Evolutionary conservation across 2,888 invertebrate genomes (phyloP).

Genomic region (Apamea monoglypha): DNA sequence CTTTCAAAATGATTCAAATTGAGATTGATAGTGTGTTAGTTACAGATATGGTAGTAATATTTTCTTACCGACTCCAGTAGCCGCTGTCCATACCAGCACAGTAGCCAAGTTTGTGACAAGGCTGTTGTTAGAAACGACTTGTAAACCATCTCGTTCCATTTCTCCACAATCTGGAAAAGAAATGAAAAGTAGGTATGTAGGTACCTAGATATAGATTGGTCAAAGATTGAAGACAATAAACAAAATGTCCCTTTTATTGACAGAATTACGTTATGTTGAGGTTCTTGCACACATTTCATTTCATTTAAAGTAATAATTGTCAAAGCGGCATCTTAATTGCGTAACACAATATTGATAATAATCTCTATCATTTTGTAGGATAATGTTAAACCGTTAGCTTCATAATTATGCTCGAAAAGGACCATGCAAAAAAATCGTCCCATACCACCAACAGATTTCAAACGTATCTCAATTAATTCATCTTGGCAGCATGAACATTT

Average conservation of each 20-base stretch:
- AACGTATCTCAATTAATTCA: too few species aligned
- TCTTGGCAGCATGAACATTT: too few species aligned
- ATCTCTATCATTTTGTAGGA: too few species aligned
- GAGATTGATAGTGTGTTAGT: too few species aligned
- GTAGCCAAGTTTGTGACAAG: conserved; percentile 80
- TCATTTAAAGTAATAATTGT: background rate
- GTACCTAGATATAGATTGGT: background rate
- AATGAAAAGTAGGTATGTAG: background rate
- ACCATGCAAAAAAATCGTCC: too few species aligned
- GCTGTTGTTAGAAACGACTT: conserved; percentile 81
- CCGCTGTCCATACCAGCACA: conserved; percentile 85
- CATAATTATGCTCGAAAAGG: too few species aligned
- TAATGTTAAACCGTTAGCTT: too few species aligned
- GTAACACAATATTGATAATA: too few species aligned
- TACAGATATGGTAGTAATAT: background rate
- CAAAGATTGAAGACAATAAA: background rate
- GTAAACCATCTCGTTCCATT: conserved; percentile 83
- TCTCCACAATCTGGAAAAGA: conserved; percentile 78
- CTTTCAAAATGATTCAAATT: too few species aligned
- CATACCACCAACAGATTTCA: too few species aligned
- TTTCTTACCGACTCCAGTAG: conserved; percentile 80
- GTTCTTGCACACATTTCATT: background rate
- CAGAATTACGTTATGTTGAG: too few species aligned
- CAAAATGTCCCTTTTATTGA: too few species aligned
- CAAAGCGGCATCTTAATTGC: background rate